Conservation (phyloP, 1,140 invertebrate genomes). For the Mactra quadrangularis region DNA sequence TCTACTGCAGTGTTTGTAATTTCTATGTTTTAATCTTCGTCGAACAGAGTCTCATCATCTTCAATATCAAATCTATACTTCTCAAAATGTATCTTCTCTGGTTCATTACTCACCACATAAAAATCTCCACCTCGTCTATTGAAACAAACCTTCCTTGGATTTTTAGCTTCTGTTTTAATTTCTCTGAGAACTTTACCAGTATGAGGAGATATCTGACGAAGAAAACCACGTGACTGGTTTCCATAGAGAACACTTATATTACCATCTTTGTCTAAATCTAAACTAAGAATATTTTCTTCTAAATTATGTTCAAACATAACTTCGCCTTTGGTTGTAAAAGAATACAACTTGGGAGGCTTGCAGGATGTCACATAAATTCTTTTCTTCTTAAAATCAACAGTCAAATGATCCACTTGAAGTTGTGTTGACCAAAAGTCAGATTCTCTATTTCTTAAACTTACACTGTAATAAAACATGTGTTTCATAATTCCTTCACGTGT, state of each 20-base stretch:
- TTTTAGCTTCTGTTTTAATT: constrained; percentile 19
- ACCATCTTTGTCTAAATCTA: constrained; percentile 48
- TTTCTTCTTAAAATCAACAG: constrained; percentile 50
- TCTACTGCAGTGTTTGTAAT: no score
- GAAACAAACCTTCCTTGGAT: constrained; percentile 11
- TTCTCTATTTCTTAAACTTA: constrained; percentile 44
- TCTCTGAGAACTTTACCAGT: constrained; percentile 41
- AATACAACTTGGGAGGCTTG: constrained; percentile 50
- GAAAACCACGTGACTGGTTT: constrained; percentile 4
- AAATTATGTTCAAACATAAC: constrained; percentile 45
- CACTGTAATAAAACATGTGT: constrained; percentile 52
- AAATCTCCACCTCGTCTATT: constrained; percentile 41
- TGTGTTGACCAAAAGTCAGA: constrained; percentile 51
- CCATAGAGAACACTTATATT: background rate
- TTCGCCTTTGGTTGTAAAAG: constrained; percentile 32
- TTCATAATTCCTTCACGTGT: constrained; percentile 44
- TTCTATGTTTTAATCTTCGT: constrained; percentile 11
- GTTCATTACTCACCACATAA: constrained; percentile 18
- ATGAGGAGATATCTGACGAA: constrained; percentile 37
- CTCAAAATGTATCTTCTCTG: constrained; percentile 21
- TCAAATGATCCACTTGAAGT: constrained; percentile 7
- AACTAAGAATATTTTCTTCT: background rate
- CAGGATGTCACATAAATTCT: constrained; percentile 32
- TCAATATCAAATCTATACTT: constrained; percentile 44
- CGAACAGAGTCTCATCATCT: constrained; percentile 31